Base-by-base conservation (phyloP, 2,113 vertebrate genomes). In the Saccopteryx leptura region DNA sequence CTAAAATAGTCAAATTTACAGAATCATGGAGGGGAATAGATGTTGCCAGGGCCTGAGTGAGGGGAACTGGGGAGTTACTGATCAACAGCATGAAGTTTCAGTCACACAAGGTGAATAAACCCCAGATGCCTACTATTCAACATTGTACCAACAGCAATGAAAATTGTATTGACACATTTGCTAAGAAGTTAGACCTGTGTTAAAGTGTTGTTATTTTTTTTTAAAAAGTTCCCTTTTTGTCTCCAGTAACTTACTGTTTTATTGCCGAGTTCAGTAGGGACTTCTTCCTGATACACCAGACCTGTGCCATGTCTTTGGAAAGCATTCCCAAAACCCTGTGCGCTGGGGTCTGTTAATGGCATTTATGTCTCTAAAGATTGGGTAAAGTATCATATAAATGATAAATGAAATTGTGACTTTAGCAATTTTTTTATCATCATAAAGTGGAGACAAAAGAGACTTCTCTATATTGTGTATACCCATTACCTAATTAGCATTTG, bases 301-400 rank as follows among this genome's bases (percentile, higher is more conserved):
- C 13, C n/a, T 92, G 60, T 69, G n/a, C 17, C 14, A 1, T 63
- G 17, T 66, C 79, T 80, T 66, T 72, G 31, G 65, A 74, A 90
- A 66, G 60, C 17, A 54, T 89, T 80, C 65, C 68, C 21, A 80
- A 69, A 85, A 56, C 39, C 28, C 13, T 46, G 46, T 78, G 5
- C 52, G 21, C 52, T 83, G 33, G 46, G 26, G 48, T 93, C 26
- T 66, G 52, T 79, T 90, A 11, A 7, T 80, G 85, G 2, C 46
- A 71, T 71, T 74, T 90, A 39, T 85, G 46, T 56, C 24, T 78
- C 24, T 50, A 21, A 93, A 50, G n/a, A 56, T 21, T 54, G 13
- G 9, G 48, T 90, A 65, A 48, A 48, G 3, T 95, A 58, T 87
- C 90, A 50, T 95, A 58, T 87, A 93, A 50, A 74, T 58, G 28